These are phyloP conservation scores for Limnephilus rhombicus DNA, from an alignment of 2,888 invertebrate genomes.

Conservation along the genomic window DNA sequence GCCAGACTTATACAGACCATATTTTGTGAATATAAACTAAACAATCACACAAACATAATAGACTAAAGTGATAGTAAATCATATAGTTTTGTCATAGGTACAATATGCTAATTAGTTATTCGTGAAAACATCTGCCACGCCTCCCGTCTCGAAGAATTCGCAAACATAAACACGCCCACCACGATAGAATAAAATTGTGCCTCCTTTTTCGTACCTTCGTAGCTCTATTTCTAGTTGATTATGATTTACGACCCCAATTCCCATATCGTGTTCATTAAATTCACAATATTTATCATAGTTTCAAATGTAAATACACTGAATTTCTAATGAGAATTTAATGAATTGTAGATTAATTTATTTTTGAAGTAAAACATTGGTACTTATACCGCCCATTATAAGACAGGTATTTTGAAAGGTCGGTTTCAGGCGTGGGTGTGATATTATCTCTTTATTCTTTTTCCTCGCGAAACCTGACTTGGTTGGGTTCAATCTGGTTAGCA, in stretches of 20 bases:
- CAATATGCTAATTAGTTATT: constrained; percentile 28
- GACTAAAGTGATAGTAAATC: background rate
- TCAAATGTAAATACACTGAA: background rate
- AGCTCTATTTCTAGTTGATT: background rate
- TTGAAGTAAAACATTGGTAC: background rate
- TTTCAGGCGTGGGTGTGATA: constrained; percentile 31
- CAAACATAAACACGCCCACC: constrained; percentile 21
- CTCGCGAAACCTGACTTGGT: constrained; percentile 42
- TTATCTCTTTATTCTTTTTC: constrained; percentile 21
- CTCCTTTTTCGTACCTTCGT: background rate
- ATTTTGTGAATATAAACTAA: background rate
- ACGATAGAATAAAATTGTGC: background rate
- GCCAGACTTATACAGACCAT: background rate
- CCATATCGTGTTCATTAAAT: background rate
- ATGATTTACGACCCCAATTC: background rate
- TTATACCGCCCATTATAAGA: background rate
- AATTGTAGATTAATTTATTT: background rate
- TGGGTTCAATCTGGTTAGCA: constrained; percentile 24
- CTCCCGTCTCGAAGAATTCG: constrained; percentile 33
- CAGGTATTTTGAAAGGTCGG: constrained; percentile 23
- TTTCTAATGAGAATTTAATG: background rate
- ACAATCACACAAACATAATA: background rate
- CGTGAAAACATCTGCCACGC: constrained; percentile 35
- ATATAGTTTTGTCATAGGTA: constrained; percentile 17
- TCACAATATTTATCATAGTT: background rate